phyloP scores from a whole-genome alignment of 2,113 vertebrate genomes.

The Forbesichthys agassizii region DNA sequence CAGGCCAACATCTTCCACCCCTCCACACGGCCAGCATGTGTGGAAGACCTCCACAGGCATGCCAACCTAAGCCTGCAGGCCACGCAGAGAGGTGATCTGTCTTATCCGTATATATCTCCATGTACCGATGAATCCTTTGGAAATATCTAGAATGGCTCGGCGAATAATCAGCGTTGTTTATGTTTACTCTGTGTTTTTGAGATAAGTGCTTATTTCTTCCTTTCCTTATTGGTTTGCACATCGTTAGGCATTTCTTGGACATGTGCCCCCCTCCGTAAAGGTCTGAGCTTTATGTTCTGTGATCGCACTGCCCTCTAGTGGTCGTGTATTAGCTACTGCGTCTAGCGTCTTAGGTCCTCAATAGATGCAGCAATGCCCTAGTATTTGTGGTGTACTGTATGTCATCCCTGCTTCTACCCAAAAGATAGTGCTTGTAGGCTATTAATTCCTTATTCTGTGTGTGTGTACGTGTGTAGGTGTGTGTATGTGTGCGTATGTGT shows the following conservation, averaged over 20 bases:
- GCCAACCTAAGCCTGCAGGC: slow-evolving; percentile 86
- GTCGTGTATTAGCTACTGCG: slow-evolving; percentile 4
- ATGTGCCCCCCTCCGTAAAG: not conserved
- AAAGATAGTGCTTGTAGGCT: not conserved
- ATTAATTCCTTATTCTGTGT: not conserved
- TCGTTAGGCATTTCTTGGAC: not conserved
- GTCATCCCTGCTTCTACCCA: not conserved
- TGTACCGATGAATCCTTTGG: not conserved
- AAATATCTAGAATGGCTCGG: not conserved
- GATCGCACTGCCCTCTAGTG: slow-evolving; percentile 58
- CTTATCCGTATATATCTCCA: not conserved
- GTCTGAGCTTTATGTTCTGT: not conserved
- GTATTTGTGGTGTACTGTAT: slow-evolving; percentile 1
- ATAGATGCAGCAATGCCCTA: not conserved
- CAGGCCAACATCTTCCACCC: slow-evolving; percentile 90
- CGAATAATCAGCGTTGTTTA: no score
- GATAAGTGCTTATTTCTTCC: not conserved
- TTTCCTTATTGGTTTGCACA: not conserved
- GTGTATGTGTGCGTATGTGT: slow-evolving; percentile 8
- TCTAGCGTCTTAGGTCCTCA: not conserved
- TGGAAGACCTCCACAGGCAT: slow-evolving; percentile 88
- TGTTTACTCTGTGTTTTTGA: not conserved
- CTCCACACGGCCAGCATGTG: slow-evolving; percentile 85
- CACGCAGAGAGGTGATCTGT: slow-evolving; percentile 81
- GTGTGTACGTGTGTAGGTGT: slow-evolving; percentile 16